Evolutionary conservation across 2,113 vertebrate species (phyloP).

Genomic region (Charina bottae): DNA sequence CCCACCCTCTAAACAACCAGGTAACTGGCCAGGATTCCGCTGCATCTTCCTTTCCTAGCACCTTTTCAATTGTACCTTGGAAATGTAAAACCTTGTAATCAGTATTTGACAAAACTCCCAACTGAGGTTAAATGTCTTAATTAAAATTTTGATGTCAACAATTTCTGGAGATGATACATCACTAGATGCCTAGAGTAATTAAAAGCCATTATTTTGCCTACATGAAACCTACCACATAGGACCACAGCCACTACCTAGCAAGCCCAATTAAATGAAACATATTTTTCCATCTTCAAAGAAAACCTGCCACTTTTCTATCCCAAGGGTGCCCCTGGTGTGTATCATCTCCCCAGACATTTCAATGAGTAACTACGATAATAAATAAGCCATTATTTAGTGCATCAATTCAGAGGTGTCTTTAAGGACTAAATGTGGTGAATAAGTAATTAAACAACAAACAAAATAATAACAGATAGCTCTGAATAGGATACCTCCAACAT

Average conservation of each 20-base stretch:
- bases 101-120: background rate
- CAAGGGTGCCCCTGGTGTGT: slow-evolving; percentile 44
- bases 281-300: background rate
- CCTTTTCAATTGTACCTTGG: background rate
- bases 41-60: background rate
- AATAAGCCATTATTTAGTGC: slow-evolving; percentile 68
- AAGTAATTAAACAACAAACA: slow-evolving; percentile 78
- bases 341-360: slow-evolving; percentile 71
- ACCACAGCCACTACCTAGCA: background rate
- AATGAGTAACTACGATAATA: slow-evolving; percentile 68
- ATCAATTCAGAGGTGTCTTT: slow-evolving; percentile 74
- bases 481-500: background rate
- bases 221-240: background rate
- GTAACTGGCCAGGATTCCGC: background rate
- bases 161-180: background rate
- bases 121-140: background rate
- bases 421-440: slow-evolving; percentile 76
- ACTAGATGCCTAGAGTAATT: background rate
- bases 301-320: slow-evolving; percentile 45
- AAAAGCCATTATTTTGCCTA: background rate
- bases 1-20: background rate
- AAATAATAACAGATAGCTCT: slow-evolving; percentile 70
- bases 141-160: slow-evolving; percentile 2
- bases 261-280: background rate
- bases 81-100: background rate